A percentile compares a stretch with the other conserved stretches of the same genome.
phyloP scores from a whole-genome alignment of 1,140 invertebrate genomes.

The Papilio aristodemus region DNA sequence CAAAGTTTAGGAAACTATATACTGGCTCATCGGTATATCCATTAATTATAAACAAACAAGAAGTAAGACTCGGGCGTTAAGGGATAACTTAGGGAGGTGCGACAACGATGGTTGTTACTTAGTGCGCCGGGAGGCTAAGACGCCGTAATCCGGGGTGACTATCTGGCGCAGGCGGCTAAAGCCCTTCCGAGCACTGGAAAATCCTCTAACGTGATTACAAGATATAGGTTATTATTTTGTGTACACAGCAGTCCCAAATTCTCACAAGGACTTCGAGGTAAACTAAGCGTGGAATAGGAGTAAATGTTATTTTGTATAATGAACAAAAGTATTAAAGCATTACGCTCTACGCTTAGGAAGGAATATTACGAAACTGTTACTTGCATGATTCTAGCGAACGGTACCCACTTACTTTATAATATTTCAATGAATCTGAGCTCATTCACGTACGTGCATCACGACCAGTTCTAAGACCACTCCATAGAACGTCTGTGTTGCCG shows the following conservation, averaged over 20 bases:
- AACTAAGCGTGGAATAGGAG: not conserved
- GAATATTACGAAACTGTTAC: too few species aligned
- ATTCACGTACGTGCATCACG: too few species aligned
- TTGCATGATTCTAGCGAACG: too few species aligned
- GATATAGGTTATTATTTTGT: conserved; percentile 18
- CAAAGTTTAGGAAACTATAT: conserved; percentile 7
- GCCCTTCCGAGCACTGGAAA: conserved; percentile 24
- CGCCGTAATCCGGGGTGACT: conserved; percentile 27
- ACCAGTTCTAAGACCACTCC: too few species aligned
- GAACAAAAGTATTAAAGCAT: too few species aligned
- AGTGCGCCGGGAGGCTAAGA: conserved; percentile 20
- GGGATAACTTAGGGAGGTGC: conserved; percentile 23
- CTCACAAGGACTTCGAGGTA: not conserved
- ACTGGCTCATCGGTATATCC: not conserved
- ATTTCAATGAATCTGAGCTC: too few species aligned
- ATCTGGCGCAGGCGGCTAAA: conserved; percentile 16
- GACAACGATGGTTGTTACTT: conserved; percentile 20
- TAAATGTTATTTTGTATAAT: not conserved
- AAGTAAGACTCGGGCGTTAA: conserved; percentile 25
- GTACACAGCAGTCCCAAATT: conserved; percentile 19
- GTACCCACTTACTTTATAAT: too few species aligned
- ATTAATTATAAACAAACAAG: conserved; percentile 32
- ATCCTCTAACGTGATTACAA: conserved; percentile 29
- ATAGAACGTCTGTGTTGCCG: too few species aligned
- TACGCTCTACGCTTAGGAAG: too few species aligned